These are phyloP conservation scores for Nowickia ferox DNA, from an alignment of 2,888 invertebrate species.

Conservation along the genomic window DNA sequence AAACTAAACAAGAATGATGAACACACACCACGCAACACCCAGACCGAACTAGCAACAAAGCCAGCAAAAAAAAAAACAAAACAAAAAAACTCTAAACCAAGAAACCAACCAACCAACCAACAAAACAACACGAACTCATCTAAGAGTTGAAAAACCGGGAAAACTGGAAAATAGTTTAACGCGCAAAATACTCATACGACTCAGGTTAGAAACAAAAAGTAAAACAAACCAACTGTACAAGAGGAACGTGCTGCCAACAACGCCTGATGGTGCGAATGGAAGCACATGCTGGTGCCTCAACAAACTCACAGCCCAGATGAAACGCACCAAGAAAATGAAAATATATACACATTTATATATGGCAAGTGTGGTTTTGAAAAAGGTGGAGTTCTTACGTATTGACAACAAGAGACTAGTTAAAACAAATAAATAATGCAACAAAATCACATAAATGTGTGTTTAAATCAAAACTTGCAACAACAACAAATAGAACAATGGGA, in stretches of 20 bases:
- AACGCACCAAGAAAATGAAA: neutral
- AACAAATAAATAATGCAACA: conserved; percentile 67
- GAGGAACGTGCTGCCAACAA: conserved; percentile 70
- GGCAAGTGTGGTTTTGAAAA: conserved; percentile 68
- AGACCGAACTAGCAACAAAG: conserved; percentile 46
- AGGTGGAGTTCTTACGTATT: conserved; percentile 64
- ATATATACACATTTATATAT: neutral
- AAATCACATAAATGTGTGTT: conserved; percentile 37
- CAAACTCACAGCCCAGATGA: neutral
- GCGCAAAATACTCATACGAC: conserved; percentile 44
- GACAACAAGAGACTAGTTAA: conserved; percentile 54
- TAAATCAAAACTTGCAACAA: conserved; percentile 39
- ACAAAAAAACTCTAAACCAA: conserved; percentile 12
- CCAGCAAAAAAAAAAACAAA: conserved; percentile 24
- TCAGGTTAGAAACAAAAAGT: conserved; percentile 30
- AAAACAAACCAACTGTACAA: conserved; percentile 57
- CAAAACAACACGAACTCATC: conserved; percentile 39
- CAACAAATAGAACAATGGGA: conserved; percentile 11
- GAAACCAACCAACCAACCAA: conserved; percentile 14
- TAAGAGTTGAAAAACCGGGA: conserved; percentile 70
- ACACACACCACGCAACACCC: conserved; percentile 65
- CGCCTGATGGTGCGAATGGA: conserved; percentile 68
- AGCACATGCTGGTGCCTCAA: conserved; percentile 58
- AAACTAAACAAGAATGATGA: conserved; percentile 41
- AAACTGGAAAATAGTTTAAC: conserved; percentile 69